phyloP scores from a whole-genome alignment of 2,113 vertebrate species.

The Bettongia penicillata region DNA sequence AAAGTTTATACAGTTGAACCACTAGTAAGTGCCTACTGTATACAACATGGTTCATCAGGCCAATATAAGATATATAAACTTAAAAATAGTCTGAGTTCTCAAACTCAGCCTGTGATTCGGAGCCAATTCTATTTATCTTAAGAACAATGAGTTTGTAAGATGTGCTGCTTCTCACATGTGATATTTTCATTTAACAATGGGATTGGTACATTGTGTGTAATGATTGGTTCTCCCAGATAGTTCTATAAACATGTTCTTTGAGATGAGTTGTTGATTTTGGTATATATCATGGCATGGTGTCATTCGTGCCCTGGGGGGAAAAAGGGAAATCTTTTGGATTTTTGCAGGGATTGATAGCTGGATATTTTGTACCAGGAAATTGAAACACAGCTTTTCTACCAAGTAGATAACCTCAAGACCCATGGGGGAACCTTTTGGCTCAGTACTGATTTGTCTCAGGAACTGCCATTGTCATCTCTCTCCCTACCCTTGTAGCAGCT shows the following conservation, averaged over 20 bases:
- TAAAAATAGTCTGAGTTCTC: not conserved
- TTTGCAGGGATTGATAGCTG: not conserved
- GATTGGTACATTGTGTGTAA: not conserved
- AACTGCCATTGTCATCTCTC: not conserved
- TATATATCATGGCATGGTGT: rapidly evolving
- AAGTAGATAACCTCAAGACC: not conserved
- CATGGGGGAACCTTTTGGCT: not conserved
- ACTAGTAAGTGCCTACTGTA: not conserved
- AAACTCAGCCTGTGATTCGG: rapidly evolving
- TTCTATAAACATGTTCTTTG: not conserved
- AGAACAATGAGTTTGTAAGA: not conserved
- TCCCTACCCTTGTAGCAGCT: not conserved
- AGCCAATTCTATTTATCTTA: not conserved
- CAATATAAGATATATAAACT: rapidly evolving
- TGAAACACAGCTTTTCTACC: not conserved
- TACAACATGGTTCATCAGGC: not conserved
- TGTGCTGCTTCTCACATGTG: not conserved
- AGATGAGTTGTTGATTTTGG: not conserved
- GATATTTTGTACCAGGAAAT: not conserved
- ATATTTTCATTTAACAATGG: no score
- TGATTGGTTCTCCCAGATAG: not conserved
- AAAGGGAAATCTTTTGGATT: not conserved
- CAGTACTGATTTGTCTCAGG: not conserved
- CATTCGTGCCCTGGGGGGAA: not conserved
- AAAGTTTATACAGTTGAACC: not conserved